Percentiles rank a stretch among this genome's conserved stretches.
These are phyloP conservation scores for Cirrhinus molitorella DNA, from an alignment of 2,797 vertebrate species.

Conservation along the genomic window DNA sequence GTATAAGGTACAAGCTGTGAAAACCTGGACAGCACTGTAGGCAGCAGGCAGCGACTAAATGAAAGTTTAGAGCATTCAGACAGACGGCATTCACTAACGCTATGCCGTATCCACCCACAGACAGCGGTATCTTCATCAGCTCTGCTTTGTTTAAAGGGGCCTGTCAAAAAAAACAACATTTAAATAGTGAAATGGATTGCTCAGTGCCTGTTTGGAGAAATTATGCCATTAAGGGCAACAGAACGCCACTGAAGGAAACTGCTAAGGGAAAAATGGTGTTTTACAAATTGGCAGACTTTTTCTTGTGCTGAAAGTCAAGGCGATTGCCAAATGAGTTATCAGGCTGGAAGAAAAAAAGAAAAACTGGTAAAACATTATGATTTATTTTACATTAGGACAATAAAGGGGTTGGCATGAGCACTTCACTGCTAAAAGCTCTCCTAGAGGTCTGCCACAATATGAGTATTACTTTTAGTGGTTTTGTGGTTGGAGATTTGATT, in stretches of 20 bases:
- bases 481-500: background rate
- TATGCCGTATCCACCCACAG: conserved; percentile 1
- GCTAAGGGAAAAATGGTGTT: background rate
- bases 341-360: background rate
- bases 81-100: conserved; percentile 28
- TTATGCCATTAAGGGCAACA: background rate
- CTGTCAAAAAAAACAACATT: conserved; percentile 21
- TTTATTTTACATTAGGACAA: conserved; percentile 15
- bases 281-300: conserved; percentile 28
- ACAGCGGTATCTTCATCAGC: conserved; percentile 24
- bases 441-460: background rate
- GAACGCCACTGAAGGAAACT: conserved; percentile 13
- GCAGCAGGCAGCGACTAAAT: conserved; percentile 38
- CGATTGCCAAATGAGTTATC: conserved; percentile 9
- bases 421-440: background rate
- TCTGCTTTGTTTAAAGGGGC: conserved; percentile 24
- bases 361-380: background rate
- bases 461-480: background rate
- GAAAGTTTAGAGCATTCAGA: conserved; percentile 46
- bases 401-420: background rate
- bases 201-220: conserved; percentile 4
- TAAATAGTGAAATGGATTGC: conserved; percentile 23
- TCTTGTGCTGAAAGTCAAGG: background rate
- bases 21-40: conserved; percentile 46
- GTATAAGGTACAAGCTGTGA: conserved; percentile 63